phyloP scores from a whole-genome alignment of 2,797 vertebrate species.

The Pseudochaenichthys georgianus region DNA sequence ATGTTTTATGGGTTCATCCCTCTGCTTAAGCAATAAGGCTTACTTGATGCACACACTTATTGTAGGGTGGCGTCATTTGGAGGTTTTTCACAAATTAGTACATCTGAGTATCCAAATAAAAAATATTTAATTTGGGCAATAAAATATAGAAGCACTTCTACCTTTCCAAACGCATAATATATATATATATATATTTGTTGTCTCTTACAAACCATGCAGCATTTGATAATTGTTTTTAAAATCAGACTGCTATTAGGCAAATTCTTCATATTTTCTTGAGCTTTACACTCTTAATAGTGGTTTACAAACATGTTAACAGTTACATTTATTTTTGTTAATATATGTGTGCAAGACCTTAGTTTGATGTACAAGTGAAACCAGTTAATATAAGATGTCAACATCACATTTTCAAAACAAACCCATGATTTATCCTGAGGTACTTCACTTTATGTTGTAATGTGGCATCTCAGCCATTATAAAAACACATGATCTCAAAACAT shows the following conservation, averaged over 20 bases:
- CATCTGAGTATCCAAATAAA: not conserved
- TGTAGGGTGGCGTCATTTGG: not conserved
- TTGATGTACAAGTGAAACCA: not conserved
- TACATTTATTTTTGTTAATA: not conserved
- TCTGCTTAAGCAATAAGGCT: not conserved
- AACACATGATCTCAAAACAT: slow-evolving; percentile 2
- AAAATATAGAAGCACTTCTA: not conserved
- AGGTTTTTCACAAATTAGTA: not conserved
- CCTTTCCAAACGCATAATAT: not conserved
- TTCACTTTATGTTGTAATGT: not conserved
- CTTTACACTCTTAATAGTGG: not conserved
- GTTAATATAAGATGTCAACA: not conserved
- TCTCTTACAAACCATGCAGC: not conserved
- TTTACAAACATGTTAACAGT: not conserved
- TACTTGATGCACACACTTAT: not conserved
- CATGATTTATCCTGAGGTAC: not conserved
- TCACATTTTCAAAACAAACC: not conserved
- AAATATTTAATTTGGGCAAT: not conserved
- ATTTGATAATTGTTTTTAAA: not conserved
- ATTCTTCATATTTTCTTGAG: not conserved
- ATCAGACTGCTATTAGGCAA: not conserved
- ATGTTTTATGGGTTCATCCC: not conserved
- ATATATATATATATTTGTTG: not conserved
- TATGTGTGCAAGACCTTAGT: not conserved
- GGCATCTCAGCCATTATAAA: not conserved